A percentile compares a stretch with the other conserved stretches of the same genome.
Conservation (phyloP, 2,797 vertebrate species). For the Gorsachius magnificus region DNA sequence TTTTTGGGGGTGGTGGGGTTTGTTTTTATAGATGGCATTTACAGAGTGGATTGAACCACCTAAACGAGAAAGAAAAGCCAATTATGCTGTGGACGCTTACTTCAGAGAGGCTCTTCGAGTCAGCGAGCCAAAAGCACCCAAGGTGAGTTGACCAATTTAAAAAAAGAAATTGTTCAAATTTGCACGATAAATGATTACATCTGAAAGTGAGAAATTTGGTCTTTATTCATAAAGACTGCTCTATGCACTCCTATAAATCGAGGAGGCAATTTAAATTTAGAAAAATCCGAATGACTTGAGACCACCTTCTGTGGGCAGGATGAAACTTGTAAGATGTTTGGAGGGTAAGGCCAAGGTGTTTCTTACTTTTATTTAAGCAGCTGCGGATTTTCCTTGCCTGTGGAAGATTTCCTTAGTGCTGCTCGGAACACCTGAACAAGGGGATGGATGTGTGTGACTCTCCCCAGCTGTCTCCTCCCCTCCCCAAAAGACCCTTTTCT, state of each 20-base stretch:
- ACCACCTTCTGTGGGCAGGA: not conserved
- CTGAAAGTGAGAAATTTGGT: not conserved
- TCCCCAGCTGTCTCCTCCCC: fast-evolving
- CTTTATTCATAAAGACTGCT: not conserved
- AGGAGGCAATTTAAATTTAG: not conserved
- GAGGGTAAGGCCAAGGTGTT: not conserved
- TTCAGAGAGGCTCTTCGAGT: conserved; percentile 97
- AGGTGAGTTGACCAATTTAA: conserved; percentile 77
- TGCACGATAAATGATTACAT: not conserved
- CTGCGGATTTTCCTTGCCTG: not conserved
- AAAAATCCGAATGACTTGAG: not conserved
- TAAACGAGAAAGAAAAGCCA: conserved; percentile 97
- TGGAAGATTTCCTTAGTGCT: not conserved
- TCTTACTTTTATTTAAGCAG: not conserved
- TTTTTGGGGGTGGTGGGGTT: not conserved
- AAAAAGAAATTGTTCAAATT: not conserved
- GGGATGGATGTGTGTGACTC: not conserved
- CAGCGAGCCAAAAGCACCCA: conserved; percentile 98
- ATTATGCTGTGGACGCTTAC: conserved; percentile 98
- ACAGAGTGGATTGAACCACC: conserved; percentile 99
- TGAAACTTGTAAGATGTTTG: not conserved
- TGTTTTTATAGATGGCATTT: conserved; percentile 86
- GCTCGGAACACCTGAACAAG: not conserved
- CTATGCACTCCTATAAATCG: not conserved
- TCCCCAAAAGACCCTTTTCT: not conserved